These are phyloP conservation scores for Reticulitermes speratus DNA, from an alignment of 1,140 invertebrate species.

Conservation along the genomic window DNA sequence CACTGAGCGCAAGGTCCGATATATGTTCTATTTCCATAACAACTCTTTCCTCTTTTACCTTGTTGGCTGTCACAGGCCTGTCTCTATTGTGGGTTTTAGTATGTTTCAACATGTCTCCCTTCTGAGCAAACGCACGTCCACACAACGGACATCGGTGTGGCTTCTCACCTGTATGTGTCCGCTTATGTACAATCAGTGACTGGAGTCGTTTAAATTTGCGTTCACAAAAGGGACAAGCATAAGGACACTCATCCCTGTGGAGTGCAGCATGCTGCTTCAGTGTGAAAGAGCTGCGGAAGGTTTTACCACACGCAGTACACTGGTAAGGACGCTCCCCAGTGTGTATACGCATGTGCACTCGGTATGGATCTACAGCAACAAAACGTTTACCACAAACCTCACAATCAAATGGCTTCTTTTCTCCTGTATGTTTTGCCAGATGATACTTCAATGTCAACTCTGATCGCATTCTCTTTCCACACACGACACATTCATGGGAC, in stretches of 20 bases:
- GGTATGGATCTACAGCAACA: slow-evolving; percentile 27
- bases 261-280: slow-evolving; percentile 30
- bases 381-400: slow-evolving; percentile 32
- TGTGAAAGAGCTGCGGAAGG: slow-evolving; percentile 26
- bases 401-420: slow-evolving; percentile 33
- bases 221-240: slow-evolving; percentile 32
- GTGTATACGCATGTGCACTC: slow-evolving; percentile 33
- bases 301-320: slow-evolving; percentile 27
- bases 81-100: slow-evolving; percentile 49
- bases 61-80: slow-evolving; percentile 1
- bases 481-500: slow-evolving; percentile 23
- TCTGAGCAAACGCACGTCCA: slow-evolving; percentile 48
- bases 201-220: slow-evolving; percentile 33
- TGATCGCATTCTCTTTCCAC: slow-evolving; percentile 29
- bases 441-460: slow-evolving; percentile 32
- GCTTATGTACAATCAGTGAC: slow-evolving; percentile 33
- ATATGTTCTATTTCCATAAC: slow-evolving; percentile 30
- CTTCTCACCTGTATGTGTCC: slow-evolving; percentile 47
- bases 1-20: slow-evolving; percentile 26
- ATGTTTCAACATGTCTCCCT: slow-evolving; percentile 48
- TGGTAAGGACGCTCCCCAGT: slow-evolving; percentile 32
- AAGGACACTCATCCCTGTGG: slow-evolving; percentile 29
- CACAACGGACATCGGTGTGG: slow-evolving; percentile 49
- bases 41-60: slow-evolving; percentile 19
- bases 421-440: slow-evolving; percentile 32